A percentile compares a stretch with the other conserved stretches of the same genome.
Evolutionary conservation across 2,888 invertebrate genomes (phyloP).

Genomic region (Notodonta dromedarius): DNA sequence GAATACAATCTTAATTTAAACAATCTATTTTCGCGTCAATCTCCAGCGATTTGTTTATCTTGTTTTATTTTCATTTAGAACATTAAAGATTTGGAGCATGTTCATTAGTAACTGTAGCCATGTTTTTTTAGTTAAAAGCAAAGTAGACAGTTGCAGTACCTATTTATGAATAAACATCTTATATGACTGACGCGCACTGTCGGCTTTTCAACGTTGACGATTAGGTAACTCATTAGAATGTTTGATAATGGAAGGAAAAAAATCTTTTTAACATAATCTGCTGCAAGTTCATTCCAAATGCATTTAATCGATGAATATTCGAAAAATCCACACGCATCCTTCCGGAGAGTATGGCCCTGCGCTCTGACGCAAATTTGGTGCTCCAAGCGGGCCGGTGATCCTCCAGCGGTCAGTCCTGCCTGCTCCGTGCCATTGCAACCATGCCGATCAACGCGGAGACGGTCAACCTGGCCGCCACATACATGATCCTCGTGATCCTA

Average conservation of each 20-base stretch:
- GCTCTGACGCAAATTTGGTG: constrained; percentile 51
- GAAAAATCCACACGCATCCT: constrained; percentile 33
- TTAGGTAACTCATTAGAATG: too few relatives aligned
- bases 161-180: too few relatives aligned
- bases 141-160: neutral
- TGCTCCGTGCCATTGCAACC: constrained; percentile 52
- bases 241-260: too few relatives aligned
- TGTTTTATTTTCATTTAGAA: neutral
- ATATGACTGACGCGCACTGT: too few relatives aligned
- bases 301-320: too few relatives aligned
- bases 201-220: too few relatives aligned
- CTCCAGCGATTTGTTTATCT: neutral
- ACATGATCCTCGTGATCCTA: constrained; percentile 87
- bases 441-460: constrained; percentile 86
- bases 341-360: constrained; percentile 64
- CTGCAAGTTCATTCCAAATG: too few relatives aligned
- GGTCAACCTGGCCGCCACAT: constrained; percentile 88
- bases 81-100: neutral
- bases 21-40: neutral
- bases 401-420: constrained; percentile 60
- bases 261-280: too few relatives aligned
- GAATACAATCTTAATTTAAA: neutral
- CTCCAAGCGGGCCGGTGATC: constrained; percentile 46
- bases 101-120: neutral
- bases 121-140: neutral